Percentiles rank a stretch among this genome's conserved stretches.
These are phyloP conservation scores for Ictidomys tridecemlineatus DNA, from an alignment of 2,113 vertebrate species.

Conservation along the genomic window DNA sequence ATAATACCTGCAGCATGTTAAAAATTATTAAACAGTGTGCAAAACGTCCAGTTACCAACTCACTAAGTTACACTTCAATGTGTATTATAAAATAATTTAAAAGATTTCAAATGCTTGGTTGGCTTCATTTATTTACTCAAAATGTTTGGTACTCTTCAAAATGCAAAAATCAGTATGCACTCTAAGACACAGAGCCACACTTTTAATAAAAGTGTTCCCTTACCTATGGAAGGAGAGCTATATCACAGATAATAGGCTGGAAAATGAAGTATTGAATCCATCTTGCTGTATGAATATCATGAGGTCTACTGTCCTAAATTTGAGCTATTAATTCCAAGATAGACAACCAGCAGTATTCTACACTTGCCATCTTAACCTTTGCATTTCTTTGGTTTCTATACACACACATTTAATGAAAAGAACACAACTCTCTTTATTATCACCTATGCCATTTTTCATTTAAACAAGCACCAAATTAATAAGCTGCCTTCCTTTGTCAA, in stretches of 20 bases:
- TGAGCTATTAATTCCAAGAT: not conserved
- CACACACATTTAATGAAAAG: not conserved
- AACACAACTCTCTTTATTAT: not conserved
- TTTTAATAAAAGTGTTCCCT: not conserved
- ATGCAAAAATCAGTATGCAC: not conserved
- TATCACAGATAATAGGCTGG: rapidly evolving
- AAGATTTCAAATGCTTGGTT: not conserved
- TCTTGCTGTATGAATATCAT: not conserved
- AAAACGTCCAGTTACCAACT: not conserved
- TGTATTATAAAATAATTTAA: not conserved
- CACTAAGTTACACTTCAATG: not conserved
- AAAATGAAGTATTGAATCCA: not conserved
- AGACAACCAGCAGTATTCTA: not conserved
- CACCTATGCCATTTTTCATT: not conserved
- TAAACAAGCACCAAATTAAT: not conserved
- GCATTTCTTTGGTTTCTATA: not conserved
- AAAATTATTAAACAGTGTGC: not conserved
- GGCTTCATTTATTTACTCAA: not conserved
- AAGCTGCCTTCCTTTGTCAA: not conserved
- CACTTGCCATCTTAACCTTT: not conserved
- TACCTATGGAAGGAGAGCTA: not conserved
- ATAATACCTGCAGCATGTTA: not conserved
- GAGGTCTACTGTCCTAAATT: not conserved
- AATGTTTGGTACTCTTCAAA: not conserved
- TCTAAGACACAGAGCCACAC: not conserved